phyloP scores from a whole-genome alignment of 2,888 invertebrate species.

The Neoascia interrupta region DNA sequence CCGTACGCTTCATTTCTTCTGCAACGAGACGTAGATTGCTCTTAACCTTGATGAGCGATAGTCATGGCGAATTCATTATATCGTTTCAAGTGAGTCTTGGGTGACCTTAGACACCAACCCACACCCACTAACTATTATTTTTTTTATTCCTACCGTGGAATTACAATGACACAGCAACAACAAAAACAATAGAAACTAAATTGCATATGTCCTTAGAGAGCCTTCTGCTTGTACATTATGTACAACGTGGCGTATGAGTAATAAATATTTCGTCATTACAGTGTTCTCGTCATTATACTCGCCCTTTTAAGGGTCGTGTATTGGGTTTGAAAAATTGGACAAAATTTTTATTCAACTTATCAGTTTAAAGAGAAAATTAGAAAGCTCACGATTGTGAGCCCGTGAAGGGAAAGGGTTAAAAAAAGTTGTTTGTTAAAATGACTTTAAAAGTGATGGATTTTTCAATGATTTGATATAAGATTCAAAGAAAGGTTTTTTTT shows the following conservation, averaged over 20 bases:
- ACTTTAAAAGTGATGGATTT: too few relatives aligned
- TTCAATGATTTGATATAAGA: too few relatives aligned
- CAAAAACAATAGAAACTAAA: not conserved
- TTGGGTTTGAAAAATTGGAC: not conserved
- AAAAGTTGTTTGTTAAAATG: too few relatives aligned
- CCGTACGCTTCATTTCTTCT: not conserved
- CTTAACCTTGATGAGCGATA: slow-evolving; percentile 42
- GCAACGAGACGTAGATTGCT: slow-evolving; percentile 26
- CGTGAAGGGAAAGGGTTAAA: too few relatives aligned
- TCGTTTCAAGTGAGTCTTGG: slow-evolving; percentile 21
- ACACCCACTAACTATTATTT: not conserved
- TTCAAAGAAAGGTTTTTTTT: too few relatives aligned
- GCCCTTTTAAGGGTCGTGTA: not conserved
- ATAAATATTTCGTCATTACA: not conserved
- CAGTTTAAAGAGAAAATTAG: too few relatives aligned
- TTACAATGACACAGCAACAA: not conserved
- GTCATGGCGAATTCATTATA: slow-evolving; percentile 18
- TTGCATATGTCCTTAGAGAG: slow-evolving; percentile 27
- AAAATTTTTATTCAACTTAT: not conserved
- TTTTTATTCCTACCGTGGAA: slow-evolving; percentile 17
- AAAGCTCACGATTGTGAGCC: too few relatives aligned
- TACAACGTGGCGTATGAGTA: slow-evolving; percentile 18
- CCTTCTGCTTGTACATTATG: not conserved
- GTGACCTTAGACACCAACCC: slow-evolving; percentile 3
- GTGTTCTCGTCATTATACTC: not conserved